These are phyloP conservation scores for Euproctis similis DNA, from an alignment of 2,888 invertebrate genomes.

Conservation along the genomic window DNA sequence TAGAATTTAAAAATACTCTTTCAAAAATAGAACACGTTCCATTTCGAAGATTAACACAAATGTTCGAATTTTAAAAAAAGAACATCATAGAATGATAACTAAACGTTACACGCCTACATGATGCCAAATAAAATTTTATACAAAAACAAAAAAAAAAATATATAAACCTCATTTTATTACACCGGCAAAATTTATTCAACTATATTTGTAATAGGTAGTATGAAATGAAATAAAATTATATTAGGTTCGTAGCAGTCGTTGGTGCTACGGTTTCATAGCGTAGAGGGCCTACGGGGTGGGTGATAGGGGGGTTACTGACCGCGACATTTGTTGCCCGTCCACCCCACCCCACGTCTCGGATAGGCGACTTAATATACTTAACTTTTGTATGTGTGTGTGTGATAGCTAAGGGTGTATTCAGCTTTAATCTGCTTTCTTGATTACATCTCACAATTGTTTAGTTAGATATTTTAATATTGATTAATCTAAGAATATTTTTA, in stretches of 20 bases:
- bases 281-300: slow-evolving; percentile 27
- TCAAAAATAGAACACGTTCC: too few species aligned
- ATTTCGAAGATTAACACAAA: too few species aligned
- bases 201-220: slow-evolving; percentile 21
- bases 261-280: slow-evolving; percentile 30
- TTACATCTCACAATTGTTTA: too few species aligned
- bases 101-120: too few species aligned
- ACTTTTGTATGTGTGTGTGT: slow-evolving; percentile 22
- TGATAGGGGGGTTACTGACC: slow-evolving; percentile 51
- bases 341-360: slow-evolving; percentile 42
- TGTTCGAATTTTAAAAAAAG: too few species aligned
- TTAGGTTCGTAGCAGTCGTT: slow-evolving; percentile 28
- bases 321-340: slow-evolving; percentile 70
- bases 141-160: slow-evolving; percentile 13
- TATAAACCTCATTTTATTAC: slow-evolving; percentile 16
- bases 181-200: slow-evolving; percentile 22
- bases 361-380: slow-evolving; percentile 37
- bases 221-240: slow-evolving; percentile 31
- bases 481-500: too few species aligned
- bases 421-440: slow-evolving; percentile 2
- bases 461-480: too few species aligned
- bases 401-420: slow-evolving; percentile 4
- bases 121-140: slow-evolving; percentile 1
- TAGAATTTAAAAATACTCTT: too few species aligned
- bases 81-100: neutral